Percentiles rank a stretch among this genome's conserved stretches.
phyloP scores from a whole-genome alignment of 30 jellyfish, hydroid and myxozoan species.

The Rhopilema esculentum region DNA sequence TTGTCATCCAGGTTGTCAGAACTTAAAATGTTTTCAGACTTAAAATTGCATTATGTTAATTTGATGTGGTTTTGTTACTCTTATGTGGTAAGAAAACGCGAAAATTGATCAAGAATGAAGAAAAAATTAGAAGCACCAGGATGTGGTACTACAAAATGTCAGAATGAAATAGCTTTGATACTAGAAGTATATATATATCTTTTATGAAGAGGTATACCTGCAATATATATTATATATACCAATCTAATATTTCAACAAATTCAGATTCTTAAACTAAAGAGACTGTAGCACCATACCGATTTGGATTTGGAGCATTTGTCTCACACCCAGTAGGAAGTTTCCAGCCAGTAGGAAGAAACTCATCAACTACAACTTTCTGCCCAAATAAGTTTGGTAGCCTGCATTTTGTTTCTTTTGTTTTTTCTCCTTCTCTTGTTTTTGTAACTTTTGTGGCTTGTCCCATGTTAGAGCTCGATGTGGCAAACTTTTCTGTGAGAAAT shows the following conservation, averaged over 20 bases:
- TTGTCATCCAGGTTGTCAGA: too few species aligned
- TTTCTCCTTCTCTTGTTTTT: too few species aligned
- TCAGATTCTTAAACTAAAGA: neutral
- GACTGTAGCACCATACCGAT: neutral
- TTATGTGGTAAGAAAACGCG: neutral
- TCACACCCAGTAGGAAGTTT: neutral
- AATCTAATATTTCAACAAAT: neutral
- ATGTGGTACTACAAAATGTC: neutral
- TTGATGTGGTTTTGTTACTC: neutral
- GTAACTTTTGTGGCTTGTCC: neutral
- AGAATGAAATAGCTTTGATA: neutral
- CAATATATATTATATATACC: neutral
- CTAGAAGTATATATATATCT: neutral
- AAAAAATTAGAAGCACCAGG: neutral
- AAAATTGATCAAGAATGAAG: neutral
- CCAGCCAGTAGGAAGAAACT: neutral
- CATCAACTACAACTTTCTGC: neutral
- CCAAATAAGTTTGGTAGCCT: slow-evolving; percentile 9
- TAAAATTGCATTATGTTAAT: too few species aligned
- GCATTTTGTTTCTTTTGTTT: too few species aligned
- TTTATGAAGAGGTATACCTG: neutral
- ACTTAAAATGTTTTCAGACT: too few species aligned
- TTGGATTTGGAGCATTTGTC: neutral
- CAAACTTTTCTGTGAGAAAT: slow-evolving; percentile 14
- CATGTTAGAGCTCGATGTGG: neutral